A percentile compares a stretch with the other conserved stretches of the same genome.
These are phyloP conservation scores for Centropyge bicolor DNA, from an alignment of 2,797 vertebrate genomes.

Conservation along the genomic window DNA sequence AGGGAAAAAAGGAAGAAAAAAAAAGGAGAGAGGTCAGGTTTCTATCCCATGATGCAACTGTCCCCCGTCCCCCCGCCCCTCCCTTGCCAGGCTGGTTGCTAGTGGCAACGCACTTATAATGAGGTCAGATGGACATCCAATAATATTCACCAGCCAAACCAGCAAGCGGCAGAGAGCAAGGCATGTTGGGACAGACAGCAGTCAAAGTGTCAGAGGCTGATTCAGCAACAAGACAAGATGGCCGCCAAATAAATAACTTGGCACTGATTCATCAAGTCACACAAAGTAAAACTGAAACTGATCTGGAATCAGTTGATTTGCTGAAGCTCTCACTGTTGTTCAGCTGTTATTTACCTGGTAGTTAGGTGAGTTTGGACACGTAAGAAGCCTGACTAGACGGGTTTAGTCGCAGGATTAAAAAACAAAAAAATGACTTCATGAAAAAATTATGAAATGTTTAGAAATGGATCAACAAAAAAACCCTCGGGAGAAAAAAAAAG, in stretches of 20 bases:
- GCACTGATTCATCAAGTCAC: constrained; percentile 6
- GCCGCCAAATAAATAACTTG: constrained; percentile 44
- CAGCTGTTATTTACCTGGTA: background rate
- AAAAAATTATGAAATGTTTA: background rate
- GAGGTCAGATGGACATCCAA: constrained; percentile 85
- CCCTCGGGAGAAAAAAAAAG: background rate
- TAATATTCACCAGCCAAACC: constrained; percentile 76
- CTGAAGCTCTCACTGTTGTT: background rate
- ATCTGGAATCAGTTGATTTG: background rate
- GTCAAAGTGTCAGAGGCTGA: constrained; percentile 71
- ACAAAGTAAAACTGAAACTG: constrained; percentile 11
- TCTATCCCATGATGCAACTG: constrained; percentile 83
- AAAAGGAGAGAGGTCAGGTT: constrained; percentile 75
- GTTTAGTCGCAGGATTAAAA: background rate
- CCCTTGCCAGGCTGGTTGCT: constrained; percentile 66
- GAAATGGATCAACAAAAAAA: background rate
- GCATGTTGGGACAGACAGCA: constrained; percentile 60
- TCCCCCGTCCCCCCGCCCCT: constrained; percentile 23
- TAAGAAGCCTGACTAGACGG: background rate
- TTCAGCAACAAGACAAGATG: constrained; percentile 75
- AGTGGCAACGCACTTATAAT: constrained; percentile 81
- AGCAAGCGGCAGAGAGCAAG: constrained; percentile 54
- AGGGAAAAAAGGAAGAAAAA: constrained; percentile 9
- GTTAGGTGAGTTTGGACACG: background rate
- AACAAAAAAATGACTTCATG: background rate